Conservation (phyloP, 2,113 vertebrate genomes). For the Takifugu bimaculatus region DNA sequence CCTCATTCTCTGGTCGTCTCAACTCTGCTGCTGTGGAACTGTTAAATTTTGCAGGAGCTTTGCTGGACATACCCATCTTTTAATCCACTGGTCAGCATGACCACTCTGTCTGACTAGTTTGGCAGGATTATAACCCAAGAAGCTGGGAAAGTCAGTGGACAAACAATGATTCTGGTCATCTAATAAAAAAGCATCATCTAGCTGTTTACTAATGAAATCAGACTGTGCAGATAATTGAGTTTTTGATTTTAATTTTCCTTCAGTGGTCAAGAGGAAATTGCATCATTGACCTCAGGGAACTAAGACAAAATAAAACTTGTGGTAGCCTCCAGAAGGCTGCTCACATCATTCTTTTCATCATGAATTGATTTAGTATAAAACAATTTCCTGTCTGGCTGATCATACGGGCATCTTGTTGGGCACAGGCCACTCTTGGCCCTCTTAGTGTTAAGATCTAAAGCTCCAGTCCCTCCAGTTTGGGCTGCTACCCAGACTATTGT, state of each 20-base stretch:
- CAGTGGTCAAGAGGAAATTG: no score
- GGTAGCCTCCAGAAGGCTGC: no score
- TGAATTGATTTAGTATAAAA: no score
- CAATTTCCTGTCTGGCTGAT: not conserved
- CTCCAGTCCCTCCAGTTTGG: not conserved
- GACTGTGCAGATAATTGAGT: no score
- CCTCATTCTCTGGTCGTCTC: slow-evolving; percentile 1
- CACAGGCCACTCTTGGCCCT: not conserved
- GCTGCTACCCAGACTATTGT: not conserved
- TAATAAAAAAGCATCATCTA: no score
- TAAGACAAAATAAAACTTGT: no score
- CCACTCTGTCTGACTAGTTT: slow-evolving; percentile 28
- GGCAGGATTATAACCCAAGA: slow-evolving; percentile 15
- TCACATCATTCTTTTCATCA: no score
- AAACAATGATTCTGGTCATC: no score
- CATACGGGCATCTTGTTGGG: not conserved
- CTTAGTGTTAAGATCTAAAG: not conserved
- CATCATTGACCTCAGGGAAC: no score
- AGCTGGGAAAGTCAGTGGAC: no score
- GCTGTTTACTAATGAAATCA: no score
- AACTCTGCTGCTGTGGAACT: slow-evolving; percentile 36
- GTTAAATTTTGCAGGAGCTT: slow-evolving; percentile 50
- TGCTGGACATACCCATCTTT: slow-evolving; percentile 37
- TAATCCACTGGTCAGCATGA: slow-evolving; percentile 46
- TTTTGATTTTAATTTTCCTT: no score